Evolutionary conservation across 2,888 invertebrate genomes (phyloP).

Genomic region (Philereme vetulata): DNA sequence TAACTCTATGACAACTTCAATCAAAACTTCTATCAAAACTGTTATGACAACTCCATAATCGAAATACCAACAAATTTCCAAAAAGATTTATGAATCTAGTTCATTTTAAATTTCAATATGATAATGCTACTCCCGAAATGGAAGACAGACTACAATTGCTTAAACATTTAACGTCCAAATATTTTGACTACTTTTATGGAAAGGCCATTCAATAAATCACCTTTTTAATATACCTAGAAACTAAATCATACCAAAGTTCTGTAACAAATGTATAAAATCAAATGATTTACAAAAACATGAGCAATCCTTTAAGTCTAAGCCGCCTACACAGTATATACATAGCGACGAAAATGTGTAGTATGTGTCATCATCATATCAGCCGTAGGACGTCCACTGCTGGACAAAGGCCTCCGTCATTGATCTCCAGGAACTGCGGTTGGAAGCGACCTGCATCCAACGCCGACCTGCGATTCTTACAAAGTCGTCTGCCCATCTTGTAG

Average conservation of each 20-base stretch:
- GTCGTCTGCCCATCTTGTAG: no score
- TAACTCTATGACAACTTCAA: no score
- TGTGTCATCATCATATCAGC: no score
- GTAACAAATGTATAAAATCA: conserved; percentile 61
- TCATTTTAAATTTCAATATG: conserved; percentile 24
- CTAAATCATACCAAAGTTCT: conserved; percentile 37
- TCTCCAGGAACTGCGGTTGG: no score
- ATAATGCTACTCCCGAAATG: conserved; percentile 20
- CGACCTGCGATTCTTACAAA: no score
- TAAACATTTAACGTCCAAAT: conserved; percentile 13
- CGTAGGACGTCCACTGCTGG: no score
- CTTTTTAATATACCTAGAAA: conserved; percentile 18
- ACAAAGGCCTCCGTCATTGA: no score
- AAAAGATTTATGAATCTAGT: conserved; percentile 24
- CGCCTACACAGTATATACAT: conserved; percentile 65
- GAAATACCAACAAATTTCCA: conserved; percentile 11
- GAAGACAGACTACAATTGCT: conserved; percentile 9
- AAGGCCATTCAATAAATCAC: conserved; percentile 24
- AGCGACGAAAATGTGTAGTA: no score
- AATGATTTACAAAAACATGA: conserved; percentile 51
- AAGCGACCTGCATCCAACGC: no score
- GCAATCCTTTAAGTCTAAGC: conserved; percentile 60
- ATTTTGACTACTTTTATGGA: conserved; percentile 18
- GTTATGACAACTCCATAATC: conserved; percentile 19
- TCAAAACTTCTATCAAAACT: no score